Evolutionary conservation across 2,113 vertebrate species (phyloP).

Genomic region (Petrocephalus microphthalmus): DNA sequence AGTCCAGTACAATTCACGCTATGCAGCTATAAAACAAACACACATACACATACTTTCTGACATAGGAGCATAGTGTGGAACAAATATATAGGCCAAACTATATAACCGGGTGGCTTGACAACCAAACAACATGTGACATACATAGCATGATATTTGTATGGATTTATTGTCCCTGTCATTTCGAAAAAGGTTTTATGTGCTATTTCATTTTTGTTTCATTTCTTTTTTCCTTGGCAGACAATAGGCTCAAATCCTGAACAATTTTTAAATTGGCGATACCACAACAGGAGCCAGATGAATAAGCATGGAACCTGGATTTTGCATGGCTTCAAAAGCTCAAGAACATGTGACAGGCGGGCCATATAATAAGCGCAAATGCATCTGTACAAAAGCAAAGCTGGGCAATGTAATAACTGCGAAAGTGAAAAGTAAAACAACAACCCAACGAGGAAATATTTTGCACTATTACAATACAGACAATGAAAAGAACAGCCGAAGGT

Average conservation of each 20-base stretch:
- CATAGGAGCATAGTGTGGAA: background rate
- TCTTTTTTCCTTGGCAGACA: background rate
- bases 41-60: background rate
- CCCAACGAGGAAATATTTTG: background rate
- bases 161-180: background rate
- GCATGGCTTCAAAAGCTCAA: background rate
- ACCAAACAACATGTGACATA: background rate
- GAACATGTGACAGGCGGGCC: background rate
- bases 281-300: background rate
- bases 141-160: background rate
- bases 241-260: background rate
- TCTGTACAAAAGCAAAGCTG: background rate
- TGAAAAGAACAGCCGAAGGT: background rate
- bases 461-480: background rate
- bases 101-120: background rate
- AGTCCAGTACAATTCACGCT: background rate
- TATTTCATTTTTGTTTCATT: background rate
- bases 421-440: background rate
- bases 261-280: background rate
- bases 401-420: background rate
- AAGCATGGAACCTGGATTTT: background rate
- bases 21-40: background rate
- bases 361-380: background rate
- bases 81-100: background rate
- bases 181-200: background rate